Evolutionary conservation across 1,140 invertebrate species (phyloP), one percentile per base, ranked within the genome.

Genomic region (Trichonephila clavipes): DNA sequence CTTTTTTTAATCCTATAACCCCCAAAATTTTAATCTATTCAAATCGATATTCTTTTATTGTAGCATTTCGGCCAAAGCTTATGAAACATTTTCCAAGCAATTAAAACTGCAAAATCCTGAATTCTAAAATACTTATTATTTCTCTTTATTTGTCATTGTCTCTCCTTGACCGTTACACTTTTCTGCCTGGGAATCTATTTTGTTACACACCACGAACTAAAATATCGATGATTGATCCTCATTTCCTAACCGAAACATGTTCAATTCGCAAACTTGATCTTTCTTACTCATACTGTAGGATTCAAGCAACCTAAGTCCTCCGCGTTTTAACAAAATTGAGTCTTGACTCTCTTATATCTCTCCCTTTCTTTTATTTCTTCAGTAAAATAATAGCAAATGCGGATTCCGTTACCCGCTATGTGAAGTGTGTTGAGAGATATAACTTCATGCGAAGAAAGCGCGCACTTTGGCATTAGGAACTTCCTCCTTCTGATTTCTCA

Each of bases 301-400:
- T 21, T 59, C 58, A 58, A 72, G n/a, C 77, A 83, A 91, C 64
- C 10, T 69, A 87, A 92, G 82, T 87, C 90, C 83, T 19, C 34
- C 44, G 58, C 92, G 86, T 93, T 93, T 93, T 93, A 93, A 88
- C 92, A 81, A 93, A 93, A 93, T 93, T 93, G 85, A 88, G 92
- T 88, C 92, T 58, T 81, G 62, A 44, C 69, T 92, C 81, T 28
- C 58, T 66, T 59, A 87, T 92, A 92, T 92, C 90, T 69, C 58
- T 87, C 34, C 59, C 28, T 90, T 44, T 77, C 34, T 40, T 89
- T 51, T 89, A 18, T 24, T 85, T 92, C 90, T 92, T 59, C 51
- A 59, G 88, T 72, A 82, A 87, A 93, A 93, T 93, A 92, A 92
- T 92, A 93, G 83, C 85, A 69, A 87, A 16, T 82, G 14, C 51